Evolutionary conservation across 2,797 vertebrate genomes (phyloP).

Genomic region (Cetoscarus ocellatus): DNA sequence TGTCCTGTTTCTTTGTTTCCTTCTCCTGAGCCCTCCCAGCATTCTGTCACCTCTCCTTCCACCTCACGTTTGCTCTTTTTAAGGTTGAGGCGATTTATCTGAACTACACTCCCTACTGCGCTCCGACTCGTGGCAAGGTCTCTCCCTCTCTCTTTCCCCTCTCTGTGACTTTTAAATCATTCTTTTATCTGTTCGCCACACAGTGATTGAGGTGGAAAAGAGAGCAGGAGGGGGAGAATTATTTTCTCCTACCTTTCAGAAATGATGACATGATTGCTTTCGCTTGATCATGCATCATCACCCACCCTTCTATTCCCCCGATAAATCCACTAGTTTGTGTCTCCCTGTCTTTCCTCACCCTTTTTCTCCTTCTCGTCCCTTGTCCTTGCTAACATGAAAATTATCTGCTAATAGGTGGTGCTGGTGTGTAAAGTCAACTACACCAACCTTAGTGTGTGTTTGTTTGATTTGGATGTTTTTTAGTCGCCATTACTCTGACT

Average conservation of each 20-base stretch:
- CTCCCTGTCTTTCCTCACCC: conserved; percentile 53
- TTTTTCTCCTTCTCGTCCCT: conserved; percentile 36
- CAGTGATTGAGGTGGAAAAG: conserved; percentile 83
- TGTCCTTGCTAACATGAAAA: conserved; percentile 69
- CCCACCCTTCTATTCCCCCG: conserved; percentile 85
- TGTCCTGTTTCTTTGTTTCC: neutral
- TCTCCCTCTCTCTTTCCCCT: conserved; percentile 94
- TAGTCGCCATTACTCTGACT: conserved; percentile 57
- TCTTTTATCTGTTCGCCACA: conserved; percentile 95
- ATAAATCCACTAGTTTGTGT: conserved; percentile 92
- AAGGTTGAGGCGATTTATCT: conserved; percentile 97
- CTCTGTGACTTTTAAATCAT: conserved; percentile 98
- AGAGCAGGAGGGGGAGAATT: conserved; percentile 86
- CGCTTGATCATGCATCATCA: conserved; percentile 99
- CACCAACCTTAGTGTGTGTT: conserved; percentile 75
- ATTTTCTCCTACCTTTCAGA: conserved; percentile 99
- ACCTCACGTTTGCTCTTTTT: conserved; percentile 54
- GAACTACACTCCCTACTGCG: conserved; percentile 97
- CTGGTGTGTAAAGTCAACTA: conserved; percentile 66
- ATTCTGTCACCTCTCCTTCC: conserved; percentile 32
- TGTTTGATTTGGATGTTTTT: conserved; percentile 48
- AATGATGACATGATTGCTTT: conserved; percentile 99
- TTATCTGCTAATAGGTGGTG: conserved; percentile 79
- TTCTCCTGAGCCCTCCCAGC: conserved; percentile 44
- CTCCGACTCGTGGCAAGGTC: conserved; percentile 92